Evolutionary conservation across 2,888 invertebrate species (phyloP).

Genomic region (Lomographa bimaculata): DNA sequence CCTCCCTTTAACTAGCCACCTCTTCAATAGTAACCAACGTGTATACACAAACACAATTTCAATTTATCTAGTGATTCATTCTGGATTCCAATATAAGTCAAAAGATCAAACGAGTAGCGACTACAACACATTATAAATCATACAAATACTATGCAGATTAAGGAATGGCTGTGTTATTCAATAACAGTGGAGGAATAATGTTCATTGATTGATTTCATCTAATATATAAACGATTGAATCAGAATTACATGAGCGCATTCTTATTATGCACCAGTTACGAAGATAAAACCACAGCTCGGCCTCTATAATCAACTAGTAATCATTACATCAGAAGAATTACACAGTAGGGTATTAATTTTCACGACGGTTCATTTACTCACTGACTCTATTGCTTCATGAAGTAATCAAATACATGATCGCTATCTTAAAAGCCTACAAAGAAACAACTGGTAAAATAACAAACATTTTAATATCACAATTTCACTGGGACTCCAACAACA

Average conservation of each 20-base stretch:
- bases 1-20: too few species aligned
- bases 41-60: too few species aligned
- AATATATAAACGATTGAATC: conserved; percentile 24
- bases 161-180: too few species aligned
- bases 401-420: conserved; percentile 4
- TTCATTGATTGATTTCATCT: conserved; percentile 12
- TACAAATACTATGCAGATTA: too few species aligned
- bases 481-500: conserved; percentile 64
- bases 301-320: conserved; percentile 38
- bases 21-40: too few species aligned
- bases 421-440: conserved; percentile 14
- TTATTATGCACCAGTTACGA: conserved; percentile 30
- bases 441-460: conserved; percentile 42
- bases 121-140: too few species aligned
- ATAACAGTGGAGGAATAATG: conserved; percentile 1
- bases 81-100: too few species aligned
- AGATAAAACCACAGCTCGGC: conserved; percentile 30
- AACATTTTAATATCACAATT: conserved; percentile 82
- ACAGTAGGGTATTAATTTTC: conserved; percentile 20
- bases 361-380: conserved; percentile 24
- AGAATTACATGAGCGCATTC: conserved; percentile 30
- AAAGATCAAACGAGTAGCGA: too few species aligned
- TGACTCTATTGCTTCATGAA: conserved; percentile 12
- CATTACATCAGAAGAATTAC: conserved; percentile 41
- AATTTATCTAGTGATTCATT: too few species aligned